Evolutionary conservation across 2,888 invertebrate genomes (phyloP), one percentile per base, ranked within the genome.

Genomic region (Sipunculus nudus): DNA sequence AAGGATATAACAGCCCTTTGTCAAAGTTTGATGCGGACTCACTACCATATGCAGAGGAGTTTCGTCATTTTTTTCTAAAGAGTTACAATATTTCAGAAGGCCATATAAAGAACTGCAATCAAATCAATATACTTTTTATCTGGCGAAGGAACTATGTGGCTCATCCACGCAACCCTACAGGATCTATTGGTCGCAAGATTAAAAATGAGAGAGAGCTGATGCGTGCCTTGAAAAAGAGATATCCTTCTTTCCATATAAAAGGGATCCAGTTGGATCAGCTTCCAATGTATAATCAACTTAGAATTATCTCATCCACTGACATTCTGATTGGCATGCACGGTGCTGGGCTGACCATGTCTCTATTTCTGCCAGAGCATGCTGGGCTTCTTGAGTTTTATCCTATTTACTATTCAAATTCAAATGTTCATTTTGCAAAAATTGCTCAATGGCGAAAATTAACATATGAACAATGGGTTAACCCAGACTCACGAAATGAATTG

Each of bases 261-360:
- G 79, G 72, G 6, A 35, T 76, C 10, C 80, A 81, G 64, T 68
- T 81, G 13, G 83, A 83, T 41, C 38, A 61, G 4, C 65, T 78
- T 47, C 40, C 68, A 6, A 75, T 83, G 72, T 41, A 61, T 10
- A 52, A 75, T 19, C 83, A 83, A 68, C 66, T 83, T 28, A 35
- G 70, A 40, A 25, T 70, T 2, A 71, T 81, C 6, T 38, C 73
- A 1, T 61, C 68, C 10, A 76, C 81, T 1, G 81, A 82, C 66
- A 73, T 83, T 48, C 65, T 82, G 16, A 71, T 82, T 1, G 82
- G 82, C 1, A 81, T 83, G 79, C 83, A 82, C 40, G 83, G 83
- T 4, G 83, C 82, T 2, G 82, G 80, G 2, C 65, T 83, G 23
- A 74, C 80, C 2, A 77, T 79, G 48, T 70, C 79, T 1, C 54